These are phyloP conservation scores for Myripristis murdjan DNA, from an alignment of 2,797 vertebrate genomes.

Conservation along the genomic window DNA sequence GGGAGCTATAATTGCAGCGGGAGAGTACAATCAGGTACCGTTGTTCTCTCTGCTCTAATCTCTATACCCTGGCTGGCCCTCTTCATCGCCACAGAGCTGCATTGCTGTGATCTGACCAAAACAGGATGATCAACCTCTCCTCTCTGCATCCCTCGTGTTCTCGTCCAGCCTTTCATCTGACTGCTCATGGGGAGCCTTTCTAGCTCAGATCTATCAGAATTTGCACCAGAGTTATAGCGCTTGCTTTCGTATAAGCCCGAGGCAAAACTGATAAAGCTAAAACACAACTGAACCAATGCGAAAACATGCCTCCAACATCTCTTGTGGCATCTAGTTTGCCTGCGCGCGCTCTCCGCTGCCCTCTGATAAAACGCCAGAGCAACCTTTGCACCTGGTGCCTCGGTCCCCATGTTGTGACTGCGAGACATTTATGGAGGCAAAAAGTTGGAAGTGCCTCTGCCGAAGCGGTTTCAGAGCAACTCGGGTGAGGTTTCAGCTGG, in stretches of 20 bases:
- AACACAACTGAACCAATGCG: slow-evolving; percentile 40
- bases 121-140: slow-evolving; percentile 8
- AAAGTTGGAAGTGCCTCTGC: slow-evolving; percentile 14
- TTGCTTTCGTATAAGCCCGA: slow-evolving; percentile 40
- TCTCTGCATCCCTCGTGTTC: slow-evolving; percentile 15
- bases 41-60: slow-evolving; percentile 72
- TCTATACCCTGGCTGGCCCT: slow-evolving; percentile 47
- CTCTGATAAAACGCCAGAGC: slow-evolving; percentile 42
- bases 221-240: slow-evolving; percentile 41
- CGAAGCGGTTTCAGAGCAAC: slow-evolving; percentile 4
- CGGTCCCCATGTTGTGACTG: slow-evolving; percentile 23
- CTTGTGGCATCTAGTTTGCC: slow-evolving; percentile 16
- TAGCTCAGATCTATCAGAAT: slow-evolving; percentile 60
- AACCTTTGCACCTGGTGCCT: slow-evolving; percentile 44
- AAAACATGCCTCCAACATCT: slow-evolving; percentile 3
- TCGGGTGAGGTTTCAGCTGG: slow-evolving; percentile 13
- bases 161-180: slow-evolving; percentile 61
- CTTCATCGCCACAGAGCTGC: slow-evolving; percentile 41
- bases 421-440: slow-evolving; percentile 31
- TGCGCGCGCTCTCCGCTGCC: slow-evolving; percentile 16
- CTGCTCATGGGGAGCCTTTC: slow-evolving; percentile 56
- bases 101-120: slow-evolving; percentile 21
- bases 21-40: slow-evolving; percentile 67
- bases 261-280: slow-evolving; percentile 21
- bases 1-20: slow-evolving; percentile 66